Base-by-base conservation (phyloP, 2,113 vertebrate species). In the Nerophis lumbriciformis region DNA sequence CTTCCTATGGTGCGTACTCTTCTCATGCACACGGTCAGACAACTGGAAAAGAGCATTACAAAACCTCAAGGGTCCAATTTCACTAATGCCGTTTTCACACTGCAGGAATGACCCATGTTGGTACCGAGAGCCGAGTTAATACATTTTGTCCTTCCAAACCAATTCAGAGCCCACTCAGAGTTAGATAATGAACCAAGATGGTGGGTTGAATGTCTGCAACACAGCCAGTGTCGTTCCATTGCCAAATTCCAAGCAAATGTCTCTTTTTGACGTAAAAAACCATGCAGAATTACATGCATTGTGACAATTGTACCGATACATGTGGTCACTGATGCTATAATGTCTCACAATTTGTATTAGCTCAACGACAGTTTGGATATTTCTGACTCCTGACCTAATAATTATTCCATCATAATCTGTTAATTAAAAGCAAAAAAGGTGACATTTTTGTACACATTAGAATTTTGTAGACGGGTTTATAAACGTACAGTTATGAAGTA, bases 11-110 rank as follows among this genome's bases (percentile, higher is more conserved):
- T 39, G 56, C 59, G 55, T 16, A 35, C 50, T 4, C 54, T 63
- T 53, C 55, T 55, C 59, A 59, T 69, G 50, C 69, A 62, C 51
- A 44, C 53, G 28, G 35, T 36, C 68, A 69, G 71, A 63, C 67
- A 82, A 71, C 81, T 67, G 65, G 73, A 79, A 82, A 79, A 68
- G 15, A 35, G 74, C 62, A 74, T 81, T 58, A 79, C 45, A 66
- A 75, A 76, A 72, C 68, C 77, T 85, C 75, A 70, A 76, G 70
- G 63, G 83, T 77, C 71, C 60, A 69, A 80, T 86, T 80, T 79
- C 63, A 63, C 73, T 77, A 79, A 87, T 80, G 67, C 68, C 55
- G 61, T 77, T 76, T 81, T 74, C 63, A 68, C 68, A 54, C 68
- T 61, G 60, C 65, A 71, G 79, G 69, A 61, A 10, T 73, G 70